Evolutionary conservation across 2,113 vertebrate species (phyloP), one percentile per base, ranked within the genome.

Genomic region (rat (Rattus norvegicus)): DNA sequence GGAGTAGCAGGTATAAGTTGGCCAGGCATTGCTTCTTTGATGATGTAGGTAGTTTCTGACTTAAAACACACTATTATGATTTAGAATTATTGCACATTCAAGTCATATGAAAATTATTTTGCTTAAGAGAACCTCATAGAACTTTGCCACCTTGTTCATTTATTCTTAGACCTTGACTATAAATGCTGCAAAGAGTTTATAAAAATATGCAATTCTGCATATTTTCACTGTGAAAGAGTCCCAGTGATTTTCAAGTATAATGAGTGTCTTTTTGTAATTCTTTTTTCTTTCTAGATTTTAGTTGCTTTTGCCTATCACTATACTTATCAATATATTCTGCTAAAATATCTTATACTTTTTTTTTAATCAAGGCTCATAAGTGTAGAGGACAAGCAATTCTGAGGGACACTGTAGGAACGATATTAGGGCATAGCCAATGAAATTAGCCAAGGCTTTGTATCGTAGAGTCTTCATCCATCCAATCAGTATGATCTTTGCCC

Each of bases 161-260:
- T 73, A 93, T 83, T 93, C 90, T 77, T 88, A 81, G 19, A 10
- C 56, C 19, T 92, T 69, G 10, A 73, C 63, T 96, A 1, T 67
- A 95, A 97, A 93, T 87, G 24, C 87, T 70, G 80, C 36, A 88
- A 93, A 61, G 0, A 61, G 39, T 86, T 69, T 59, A 77, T 92
- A 81, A 90, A 91, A 91, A 47, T 59, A 52, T n/a, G 49, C 20
- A 86, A 56, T 79, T 73, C 36, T 89, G 24, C 10, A 69, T 47
- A 20, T 93, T 84, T 28, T 56, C 0, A 63, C 2, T 86, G 3
- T 91, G 19, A 95, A 63, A 85, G 43, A 56, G 7, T n/a, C 26
- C 26, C 10, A 94, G 0, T 70, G 24, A 36, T 24, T 87, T 96
- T 26, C 22, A 20, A 70, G 30, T 77, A 54, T 77, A 28, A 54